These are phyloP conservation scores for Meles meles DNA, from an alignment of 2,113 vertebrate genomes.

Conservation along the genomic window DNA sequence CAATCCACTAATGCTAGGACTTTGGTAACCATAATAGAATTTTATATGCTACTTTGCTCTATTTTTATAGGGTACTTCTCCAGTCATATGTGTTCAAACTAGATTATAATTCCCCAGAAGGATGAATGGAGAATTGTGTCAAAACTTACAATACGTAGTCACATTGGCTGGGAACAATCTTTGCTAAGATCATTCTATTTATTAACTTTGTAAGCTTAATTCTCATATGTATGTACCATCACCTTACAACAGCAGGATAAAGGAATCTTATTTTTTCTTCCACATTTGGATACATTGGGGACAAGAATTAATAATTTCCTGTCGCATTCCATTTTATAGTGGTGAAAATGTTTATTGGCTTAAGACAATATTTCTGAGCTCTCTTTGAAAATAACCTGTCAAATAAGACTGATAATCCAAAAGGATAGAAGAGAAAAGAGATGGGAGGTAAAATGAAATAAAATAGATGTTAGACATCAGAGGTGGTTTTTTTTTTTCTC, in stretches of 20 bases:
- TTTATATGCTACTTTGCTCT: not conserved
- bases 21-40: not conserved
- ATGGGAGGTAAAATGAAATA: not conserved
- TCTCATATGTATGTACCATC: not conserved
- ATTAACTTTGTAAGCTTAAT: not conserved
- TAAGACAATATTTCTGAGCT: not conserved
- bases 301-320: not conserved
- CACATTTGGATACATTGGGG: not conserved
- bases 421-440: not conserved
- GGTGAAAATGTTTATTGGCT: not conserved
- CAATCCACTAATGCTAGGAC: not conserved
- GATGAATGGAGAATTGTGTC: not conserved
- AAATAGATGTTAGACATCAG: not conserved
- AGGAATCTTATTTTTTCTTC: not conserved
- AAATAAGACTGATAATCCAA: not conserved
- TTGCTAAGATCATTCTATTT: not conserved
- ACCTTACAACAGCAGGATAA: conserved; percentile 7
- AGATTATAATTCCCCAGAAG: not conserved
- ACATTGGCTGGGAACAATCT: not conserved
- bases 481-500: not conserved
- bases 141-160: not conserved
- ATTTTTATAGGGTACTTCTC: not conserved
- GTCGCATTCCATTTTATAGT: not conserved
- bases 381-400: not conserved
- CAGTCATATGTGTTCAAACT: not conserved